phyloP scores from a whole-genome alignment of 2,888 invertebrate genomes.

The Ophonus ardosiacus region DNA sequence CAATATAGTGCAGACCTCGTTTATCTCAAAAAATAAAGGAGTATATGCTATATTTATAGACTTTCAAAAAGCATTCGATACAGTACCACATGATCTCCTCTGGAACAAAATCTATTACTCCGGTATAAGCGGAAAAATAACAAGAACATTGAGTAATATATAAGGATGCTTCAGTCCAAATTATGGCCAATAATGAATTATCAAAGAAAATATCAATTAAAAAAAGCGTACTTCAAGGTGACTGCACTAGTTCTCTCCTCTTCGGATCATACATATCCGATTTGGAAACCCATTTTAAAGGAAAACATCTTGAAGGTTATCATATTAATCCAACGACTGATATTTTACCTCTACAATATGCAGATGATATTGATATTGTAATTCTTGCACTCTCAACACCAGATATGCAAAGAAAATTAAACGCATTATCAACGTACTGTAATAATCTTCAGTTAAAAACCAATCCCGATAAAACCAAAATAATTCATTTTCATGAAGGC shows the following conservation, averaged over 20 bases:
- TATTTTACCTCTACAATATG: slow-evolving; percentile 13
- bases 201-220: neutral
- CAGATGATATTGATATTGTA: slow-evolving; percentile 28
- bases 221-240: slow-evolving; percentile 8
- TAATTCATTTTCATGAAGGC: neutral
- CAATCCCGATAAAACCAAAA: neutral
- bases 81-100: slow-evolving; percentile 16
- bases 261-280: neutral
- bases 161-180: neutral
- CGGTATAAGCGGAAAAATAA: slow-evolving; percentile 22
- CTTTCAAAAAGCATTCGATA: slow-evolving; percentile 49
- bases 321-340: neutral
- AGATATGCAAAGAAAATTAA: slow-evolving; percentile 20
- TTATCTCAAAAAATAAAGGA: slow-evolving; percentile 4
- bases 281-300: neutral
- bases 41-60: slow-evolving; percentile 39
- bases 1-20: neutral
- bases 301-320: slow-evolving; percentile 10
- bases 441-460: neutral
- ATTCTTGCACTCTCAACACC: slow-evolving; percentile 1
- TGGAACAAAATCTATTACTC: slow-evolving; percentile 34
- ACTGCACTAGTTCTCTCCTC: slow-evolving; percentile 6
- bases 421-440: neutral
- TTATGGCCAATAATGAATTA: slow-evolving; percentile 22
- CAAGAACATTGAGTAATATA: slow-evolving; percentile 8